Conservation (phyloP, 2,113 vertebrate genomes). For the Phrynosoma platyrhinos region DNA sequence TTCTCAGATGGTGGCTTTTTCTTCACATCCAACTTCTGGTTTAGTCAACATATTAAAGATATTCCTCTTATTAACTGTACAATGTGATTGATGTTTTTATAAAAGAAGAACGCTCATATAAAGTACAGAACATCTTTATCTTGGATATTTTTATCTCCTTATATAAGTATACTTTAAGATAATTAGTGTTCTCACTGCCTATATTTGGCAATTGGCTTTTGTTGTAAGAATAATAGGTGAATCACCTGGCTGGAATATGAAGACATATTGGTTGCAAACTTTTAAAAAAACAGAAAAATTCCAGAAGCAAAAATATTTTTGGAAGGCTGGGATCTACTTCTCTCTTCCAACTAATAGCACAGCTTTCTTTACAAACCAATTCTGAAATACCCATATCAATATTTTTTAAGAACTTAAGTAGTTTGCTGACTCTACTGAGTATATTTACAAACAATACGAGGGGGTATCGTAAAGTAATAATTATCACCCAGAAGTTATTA, state of each 20-base stretch:
- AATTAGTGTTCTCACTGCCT: neutral
- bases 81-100: neutral
- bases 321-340: neutral
- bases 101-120: neutral
- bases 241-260: neutral
- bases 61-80: slow-evolving; percentile 9
- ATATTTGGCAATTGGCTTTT: neutral
- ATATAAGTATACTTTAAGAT: neutral
- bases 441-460: neutral
- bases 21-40: slow-evolving; percentile 86
- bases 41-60: neutral
- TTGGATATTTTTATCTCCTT: slow-evolving; percentile 9
- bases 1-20: slow-evolving; percentile 89
- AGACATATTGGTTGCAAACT: neutral
- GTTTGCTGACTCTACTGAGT: neutral
- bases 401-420: neutral
- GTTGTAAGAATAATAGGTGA: neutral
- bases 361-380: neutral
- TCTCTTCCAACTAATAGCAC: neutral
- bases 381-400: neutral
- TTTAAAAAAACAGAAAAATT: neutral
- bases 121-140: neutral
- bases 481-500: too few species aligned
- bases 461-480: too few species aligned
- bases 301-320: neutral